Evolutionary conservation across 2,888 invertebrate species (phyloP), one percentile per base, ranked within the genome.

Genomic region (Blera fallax): DNA sequence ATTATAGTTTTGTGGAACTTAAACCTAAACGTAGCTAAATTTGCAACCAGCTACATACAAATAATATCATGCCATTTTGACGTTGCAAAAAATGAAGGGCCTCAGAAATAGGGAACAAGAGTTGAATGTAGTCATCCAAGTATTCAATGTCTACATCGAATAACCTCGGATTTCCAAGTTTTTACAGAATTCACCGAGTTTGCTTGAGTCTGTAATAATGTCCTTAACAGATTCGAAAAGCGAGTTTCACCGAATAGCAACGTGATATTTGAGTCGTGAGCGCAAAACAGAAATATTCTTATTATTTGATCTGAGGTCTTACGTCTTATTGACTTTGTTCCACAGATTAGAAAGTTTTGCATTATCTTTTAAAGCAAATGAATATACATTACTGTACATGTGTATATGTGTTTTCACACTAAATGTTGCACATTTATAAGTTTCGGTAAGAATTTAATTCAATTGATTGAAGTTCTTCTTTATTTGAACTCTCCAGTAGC

Each of bases 221-320:
- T 48, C 21, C 4, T 16, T 34, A 18, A 77, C 45, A 1, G 58
- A 43, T 21, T 69, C 52, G 29, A 34, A 77, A 1, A 60, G 14
- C 10, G 77, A 77, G 34, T 58, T 60, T 69, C 69, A 77, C 60
- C 60, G 45, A 4, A 43, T 62, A 3, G 48, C 16, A 37, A 48
- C 18, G 32, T 60, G 77, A 48, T 21, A 77, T 48, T 58, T 69
- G 0, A 67, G 60, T 18, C 58, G 40, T 24, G 18, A 27, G 10
- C 69, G 60, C n/a, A 77, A 34, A 16, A 58, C 45, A 0, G n/a
- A 5, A 21, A 43, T n/a, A n/a, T n/a, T n/a, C n/a, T n/a, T n/a
- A n/a, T 16, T 6, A 77, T 77, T 21, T 58, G 7, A 21, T 77
- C 67, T 3, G 56, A 50, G 11, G 29, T 58, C 11, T 52, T 69